Evolutionary conservation across 2,113 vertebrate species (phyloP).

Genomic region (Cyprinus carpio): DNA sequence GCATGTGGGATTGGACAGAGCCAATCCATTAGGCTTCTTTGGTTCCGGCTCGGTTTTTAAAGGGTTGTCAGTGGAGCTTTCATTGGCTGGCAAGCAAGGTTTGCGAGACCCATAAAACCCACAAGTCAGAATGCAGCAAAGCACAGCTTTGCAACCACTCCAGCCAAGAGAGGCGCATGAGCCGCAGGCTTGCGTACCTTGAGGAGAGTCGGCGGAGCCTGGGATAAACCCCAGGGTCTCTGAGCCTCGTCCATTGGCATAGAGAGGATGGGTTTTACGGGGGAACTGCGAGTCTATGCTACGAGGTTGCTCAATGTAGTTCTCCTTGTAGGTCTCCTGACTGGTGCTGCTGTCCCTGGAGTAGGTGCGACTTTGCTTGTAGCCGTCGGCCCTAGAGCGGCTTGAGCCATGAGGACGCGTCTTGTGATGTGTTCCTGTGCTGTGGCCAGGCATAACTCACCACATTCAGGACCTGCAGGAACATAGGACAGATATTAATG

Average conservation of each 20-base stretch:
- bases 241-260: constrained; percentile 74
- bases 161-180: constrained; percentile 83
- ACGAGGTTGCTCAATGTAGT: constrained; percentile 54
- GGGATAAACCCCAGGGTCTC: constrained; percentile 91
- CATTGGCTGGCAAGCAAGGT: constrained; percentile 79
- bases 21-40: constrained; percentile 76
- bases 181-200: constrained; percentile 72
- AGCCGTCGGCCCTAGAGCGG: constrained; percentile 70
- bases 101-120: constrained; percentile 82
- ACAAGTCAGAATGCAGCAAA: constrained; percentile 81
- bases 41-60: constrained; percentile 67
- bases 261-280: constrained; percentile 71
- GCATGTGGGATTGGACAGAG: constrained; percentile 74
- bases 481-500: neutral
- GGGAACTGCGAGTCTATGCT: constrained; percentile 67
- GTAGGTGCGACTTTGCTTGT: constrained; percentile 66
- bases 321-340: constrained; percentile 73
- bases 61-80: constrained; percentile 82
- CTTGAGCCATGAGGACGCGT: constrained; percentile 63
- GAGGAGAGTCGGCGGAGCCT: constrained; percentile 77
- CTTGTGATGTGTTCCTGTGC: constrained; percentile 67
- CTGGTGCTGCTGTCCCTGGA: constrained; percentile 70
- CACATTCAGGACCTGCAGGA: constrained; percentile 67
- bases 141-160: constrained; percentile 72
- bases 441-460: constrained; percentile 87